phyloP scores from a whole-genome alignment of 2,888 invertebrate species.

The Chymomyza amoena region DNA sequence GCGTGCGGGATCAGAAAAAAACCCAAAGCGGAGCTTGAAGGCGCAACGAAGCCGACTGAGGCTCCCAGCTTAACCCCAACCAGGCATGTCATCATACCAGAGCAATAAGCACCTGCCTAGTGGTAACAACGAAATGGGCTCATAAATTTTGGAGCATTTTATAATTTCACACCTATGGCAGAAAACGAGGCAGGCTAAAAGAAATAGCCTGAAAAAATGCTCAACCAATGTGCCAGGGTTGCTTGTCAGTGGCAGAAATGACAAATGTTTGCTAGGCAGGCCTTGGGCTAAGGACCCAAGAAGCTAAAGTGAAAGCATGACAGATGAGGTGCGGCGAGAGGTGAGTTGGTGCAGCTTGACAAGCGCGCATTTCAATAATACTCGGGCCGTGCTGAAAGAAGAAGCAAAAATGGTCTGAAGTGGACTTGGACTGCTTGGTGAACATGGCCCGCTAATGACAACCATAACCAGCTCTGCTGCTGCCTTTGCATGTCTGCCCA shows the following conservation, averaged over 20 bases:
- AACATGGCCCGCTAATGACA: background rate
- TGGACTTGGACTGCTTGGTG: background rate
- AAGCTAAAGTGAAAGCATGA: background rate
- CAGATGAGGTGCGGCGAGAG: background rate
- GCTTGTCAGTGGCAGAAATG: conserved; percentile 62
- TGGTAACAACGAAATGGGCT: conserved; percentile 46
- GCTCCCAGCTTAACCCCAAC: background rate
- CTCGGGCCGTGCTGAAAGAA: background rate
- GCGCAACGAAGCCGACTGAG: no score
- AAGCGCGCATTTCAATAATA: conserved; percentile 2
- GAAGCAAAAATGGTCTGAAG: background rate
- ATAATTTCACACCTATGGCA: conserved; percentile 65
- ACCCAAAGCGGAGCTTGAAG: background rate
- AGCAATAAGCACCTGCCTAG: conserved; percentile 42
- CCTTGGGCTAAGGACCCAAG: conserved; percentile 35
- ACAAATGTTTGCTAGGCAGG: conserved; percentile 66
- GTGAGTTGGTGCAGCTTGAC: conserved; percentile 11
- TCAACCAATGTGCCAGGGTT: conserved; percentile 54
- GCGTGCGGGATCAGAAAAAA: background rate
- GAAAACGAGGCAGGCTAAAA: conserved; percentile 42
- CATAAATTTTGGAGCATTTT: conserved; percentile 65
- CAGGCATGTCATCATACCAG: background rate
- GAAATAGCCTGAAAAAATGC: conserved; percentile 5
- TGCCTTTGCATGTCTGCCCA: conserved; percentile 61
- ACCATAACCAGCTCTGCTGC: background rate